Conservation (phyloP, 2,888 invertebrate genomes). For the Polylopha cassiicola region DNA sequence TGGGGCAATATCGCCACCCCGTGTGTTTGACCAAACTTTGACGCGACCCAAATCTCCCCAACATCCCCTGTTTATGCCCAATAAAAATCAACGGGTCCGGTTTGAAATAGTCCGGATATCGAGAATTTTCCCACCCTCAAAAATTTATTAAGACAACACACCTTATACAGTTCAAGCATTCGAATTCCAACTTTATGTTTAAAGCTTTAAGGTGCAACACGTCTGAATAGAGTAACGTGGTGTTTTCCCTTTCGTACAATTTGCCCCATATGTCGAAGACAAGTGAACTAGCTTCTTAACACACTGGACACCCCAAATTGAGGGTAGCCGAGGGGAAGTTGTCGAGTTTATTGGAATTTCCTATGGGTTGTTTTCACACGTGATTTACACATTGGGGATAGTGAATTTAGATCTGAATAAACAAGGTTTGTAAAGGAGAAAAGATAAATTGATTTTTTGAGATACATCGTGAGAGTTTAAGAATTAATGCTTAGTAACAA, state of each 20-base stretch:
- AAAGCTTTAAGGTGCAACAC: conserved; percentile 24
- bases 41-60: conserved; percentile 50
- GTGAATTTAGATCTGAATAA: conserved; percentile 23
- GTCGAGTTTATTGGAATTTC: conserved; percentile 70
- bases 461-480: conserved; percentile 1
- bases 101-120: conserved; percentile 49
- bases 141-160: conserved; percentile 43
- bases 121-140: conserved; percentile 64
- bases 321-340: conserved; percentile 61
- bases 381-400: conserved; percentile 37
- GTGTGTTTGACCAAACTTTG: conserved; percentile 57
- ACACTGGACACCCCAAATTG: conserved; percentile 69
- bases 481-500: too few relatives aligned
- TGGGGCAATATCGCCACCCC: conserved; percentile 38
- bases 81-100: conserved; percentile 72
- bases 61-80: conserved; percentile 63
- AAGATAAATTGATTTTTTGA: conserved; percentile 1
- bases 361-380: conserved; percentile 60
- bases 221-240: conserved; percentile 24
- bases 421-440: conserved; percentile 12
- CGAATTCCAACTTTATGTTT: conserved; percentile 13
- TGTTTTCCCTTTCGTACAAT: conserved; percentile 53
- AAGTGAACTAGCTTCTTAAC: conserved; percentile 68
- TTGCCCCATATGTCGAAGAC: conserved; percentile 68
- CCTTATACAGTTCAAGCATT: conserved; percentile 8